Conservation (phyloP, 2,113 vertebrate genomes). For the Orientallactaga bullata region DNA sequence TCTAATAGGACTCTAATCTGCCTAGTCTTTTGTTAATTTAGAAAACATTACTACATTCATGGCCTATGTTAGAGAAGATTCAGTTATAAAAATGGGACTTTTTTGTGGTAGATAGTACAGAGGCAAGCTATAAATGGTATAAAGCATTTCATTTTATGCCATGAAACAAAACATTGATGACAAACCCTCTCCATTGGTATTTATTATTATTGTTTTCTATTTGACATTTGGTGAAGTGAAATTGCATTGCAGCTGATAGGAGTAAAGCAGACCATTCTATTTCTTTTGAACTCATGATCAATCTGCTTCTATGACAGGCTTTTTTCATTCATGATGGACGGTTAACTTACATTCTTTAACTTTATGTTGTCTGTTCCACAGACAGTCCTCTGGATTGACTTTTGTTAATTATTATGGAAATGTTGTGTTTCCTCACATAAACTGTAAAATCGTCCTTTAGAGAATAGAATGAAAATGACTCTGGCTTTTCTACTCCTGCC, state of each 20-base stretch:
- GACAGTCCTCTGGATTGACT: conserved; percentile 53
- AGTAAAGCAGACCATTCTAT: background rate
- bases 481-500: conserved; percentile 14
- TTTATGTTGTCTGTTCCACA: conserved; percentile 49
- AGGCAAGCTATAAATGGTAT: background rate
- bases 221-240: conserved; percentile 18
- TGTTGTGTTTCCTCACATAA: conserved; percentile 46
- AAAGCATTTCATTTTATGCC: background rate
- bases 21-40: background rate
- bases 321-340: conserved; percentile 32
- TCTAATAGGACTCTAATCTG: background rate
- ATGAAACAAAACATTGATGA: conserved; percentile 4
- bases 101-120: background rate
- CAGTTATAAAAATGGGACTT: background rate
- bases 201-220: background rate
- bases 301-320: background rate
- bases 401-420: conserved; percentile 65
- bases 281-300: background rate
- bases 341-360: conserved; percentile 45
- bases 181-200: background rate
- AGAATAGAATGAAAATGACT: conserved; percentile 43
- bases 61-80: background rate
- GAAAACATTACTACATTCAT: background rate
- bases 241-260: background rate
- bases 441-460: conserved; percentile 48